A percentile compares a stretch with the other conserved stretches of the same genome.
These are phyloP conservation scores for Capreolus pygargus DNA, from an alignment of 2,113 vertebrate genomes.

Conservation along the genomic window DNA sequence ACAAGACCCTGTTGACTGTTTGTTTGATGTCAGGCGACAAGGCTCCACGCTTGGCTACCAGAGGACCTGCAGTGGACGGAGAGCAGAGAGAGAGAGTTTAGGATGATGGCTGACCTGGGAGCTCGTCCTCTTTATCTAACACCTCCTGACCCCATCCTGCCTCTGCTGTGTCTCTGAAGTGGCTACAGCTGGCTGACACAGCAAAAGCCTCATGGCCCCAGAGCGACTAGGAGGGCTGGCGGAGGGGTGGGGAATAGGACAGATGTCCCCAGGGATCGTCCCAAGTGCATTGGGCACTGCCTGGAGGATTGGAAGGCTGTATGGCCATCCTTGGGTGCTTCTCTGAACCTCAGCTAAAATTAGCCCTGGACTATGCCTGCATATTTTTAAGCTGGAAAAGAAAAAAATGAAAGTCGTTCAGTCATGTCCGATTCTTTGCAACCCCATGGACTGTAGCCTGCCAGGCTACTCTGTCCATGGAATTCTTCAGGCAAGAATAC, in stretches of 20 bases:
- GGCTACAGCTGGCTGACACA: neutral
- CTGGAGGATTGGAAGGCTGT: accelerated
- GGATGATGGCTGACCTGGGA: neutral
- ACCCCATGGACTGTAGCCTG: neutral
- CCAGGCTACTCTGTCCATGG: neutral
- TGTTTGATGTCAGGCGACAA: neutral
- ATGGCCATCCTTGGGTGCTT: neutral
- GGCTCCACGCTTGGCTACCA: accelerated
- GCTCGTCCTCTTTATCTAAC: accelerated
- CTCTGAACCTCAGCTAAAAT: neutral
- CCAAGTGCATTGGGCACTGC: accelerated
- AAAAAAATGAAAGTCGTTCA: neutral
- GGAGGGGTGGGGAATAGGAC: neutral
- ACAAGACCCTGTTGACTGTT: neutral
- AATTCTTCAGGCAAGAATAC: neutral
- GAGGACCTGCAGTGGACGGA: neutral
- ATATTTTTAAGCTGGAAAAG: neutral
- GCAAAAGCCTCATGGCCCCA: neutral
- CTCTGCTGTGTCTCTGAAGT: neutral
- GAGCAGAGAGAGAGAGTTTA: neutral
- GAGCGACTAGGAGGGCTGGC: accelerated
- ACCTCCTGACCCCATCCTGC: neutral
- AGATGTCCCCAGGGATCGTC: too few species aligned
- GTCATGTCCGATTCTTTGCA: neutral
- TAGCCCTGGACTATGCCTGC: neutral